Evolutionary conservation across 2,888 invertebrate species (phyloP).

Genomic region (Halocaridina rubra): DNA sequence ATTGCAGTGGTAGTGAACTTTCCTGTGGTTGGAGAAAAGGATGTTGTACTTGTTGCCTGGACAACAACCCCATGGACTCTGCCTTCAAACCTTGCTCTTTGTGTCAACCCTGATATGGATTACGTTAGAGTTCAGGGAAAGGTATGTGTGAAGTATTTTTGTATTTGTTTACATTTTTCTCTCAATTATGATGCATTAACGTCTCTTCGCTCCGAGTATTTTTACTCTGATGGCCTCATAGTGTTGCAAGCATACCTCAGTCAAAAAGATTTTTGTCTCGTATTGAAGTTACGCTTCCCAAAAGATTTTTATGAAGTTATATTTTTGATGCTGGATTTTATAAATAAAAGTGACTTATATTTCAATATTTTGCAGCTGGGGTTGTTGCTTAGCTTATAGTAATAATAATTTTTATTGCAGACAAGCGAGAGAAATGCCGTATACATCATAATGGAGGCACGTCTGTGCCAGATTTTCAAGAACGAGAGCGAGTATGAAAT

Average conservation of each 20-base stretch:
- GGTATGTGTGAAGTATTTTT: not conserved
- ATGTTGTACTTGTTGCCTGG: conserved; percentile 87
- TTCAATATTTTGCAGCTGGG: too few relatives aligned
- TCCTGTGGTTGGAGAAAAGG: conserved; percentile 77
- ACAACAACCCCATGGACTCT: conserved; percentile 99
- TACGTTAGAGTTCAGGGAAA: conserved; percentile 82
- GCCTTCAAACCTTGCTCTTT: conserved; percentile 94
- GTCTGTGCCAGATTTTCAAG: conserved; percentile 84
- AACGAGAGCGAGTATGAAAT: conserved; percentile 82
- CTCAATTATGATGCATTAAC: too few relatives aligned
- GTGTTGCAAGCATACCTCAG: too few relatives aligned
- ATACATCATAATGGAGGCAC: conserved; percentile 87
- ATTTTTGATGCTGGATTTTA: too few relatives aligned
- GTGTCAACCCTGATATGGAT: conserved; percentile 87
- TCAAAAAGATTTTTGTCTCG: too few relatives aligned
- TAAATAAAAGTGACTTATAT: too few relatives aligned
- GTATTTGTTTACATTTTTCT: too few relatives aligned
- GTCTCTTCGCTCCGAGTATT: too few relatives aligned
- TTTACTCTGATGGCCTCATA: too few relatives aligned
- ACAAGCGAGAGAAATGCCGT: conserved; percentile 75
- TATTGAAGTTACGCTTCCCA: too few relatives aligned
- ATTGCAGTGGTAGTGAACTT: conserved; percentile 85
- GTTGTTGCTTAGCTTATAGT: too few relatives aligned
- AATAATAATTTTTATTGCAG: conserved; percentile 35
- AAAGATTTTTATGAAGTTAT: too few relatives aligned